These are phyloP conservation scores for Taurulus bubalis DNA, from an alignment of 2,113 vertebrate species.

Conservation along the genomic window DNA sequence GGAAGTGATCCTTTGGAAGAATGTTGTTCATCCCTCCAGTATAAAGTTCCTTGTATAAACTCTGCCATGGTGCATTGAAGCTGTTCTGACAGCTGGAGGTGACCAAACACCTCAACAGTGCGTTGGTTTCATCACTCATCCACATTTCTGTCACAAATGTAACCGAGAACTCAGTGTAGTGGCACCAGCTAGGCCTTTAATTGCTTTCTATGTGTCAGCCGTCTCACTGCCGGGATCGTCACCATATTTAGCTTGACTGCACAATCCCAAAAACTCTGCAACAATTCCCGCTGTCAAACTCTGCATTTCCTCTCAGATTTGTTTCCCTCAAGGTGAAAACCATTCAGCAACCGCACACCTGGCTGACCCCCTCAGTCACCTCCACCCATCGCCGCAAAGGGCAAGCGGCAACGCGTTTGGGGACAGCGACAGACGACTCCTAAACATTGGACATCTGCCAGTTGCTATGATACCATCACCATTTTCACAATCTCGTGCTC, in stretches of 20 bases:
- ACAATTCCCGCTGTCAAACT: conserved; percentile 9
- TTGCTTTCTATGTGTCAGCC: conserved; percentile 16
- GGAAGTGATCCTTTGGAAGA: background rate
- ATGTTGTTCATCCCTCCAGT: background rate
- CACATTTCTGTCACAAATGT: conserved; percentile 5
- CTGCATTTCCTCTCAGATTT: conserved; percentile 13
- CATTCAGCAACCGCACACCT: conserved; percentile 30
- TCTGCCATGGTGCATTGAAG: background rate
- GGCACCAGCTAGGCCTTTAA: conserved; percentile 22
- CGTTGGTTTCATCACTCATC: conserved; percentile 3
- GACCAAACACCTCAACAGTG: background rate
- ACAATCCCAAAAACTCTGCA: conserved; percentile 3
- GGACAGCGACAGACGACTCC: conserved; percentile 30
- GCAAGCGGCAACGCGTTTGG: conserved; percentile 16
- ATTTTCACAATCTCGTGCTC: conserved; percentile 31
- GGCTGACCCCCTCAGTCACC: conserved; percentile 22
- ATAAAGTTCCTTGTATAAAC: background rate
- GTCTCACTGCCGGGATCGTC: background rate
- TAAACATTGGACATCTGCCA: conserved; percentile 53
- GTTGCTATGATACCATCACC: conserved; percentile 64
- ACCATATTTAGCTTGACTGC: conserved; percentile 23
- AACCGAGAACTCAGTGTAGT: background rate
- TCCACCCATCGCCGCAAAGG: conserved; percentile 16
- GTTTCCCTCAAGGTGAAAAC: conserved; percentile 26
- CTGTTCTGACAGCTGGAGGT: background rate